Evolutionary conservation across 2,888 invertebrate genomes (phyloP).

Genomic region (Cataglyphis altisquamis): DNA sequence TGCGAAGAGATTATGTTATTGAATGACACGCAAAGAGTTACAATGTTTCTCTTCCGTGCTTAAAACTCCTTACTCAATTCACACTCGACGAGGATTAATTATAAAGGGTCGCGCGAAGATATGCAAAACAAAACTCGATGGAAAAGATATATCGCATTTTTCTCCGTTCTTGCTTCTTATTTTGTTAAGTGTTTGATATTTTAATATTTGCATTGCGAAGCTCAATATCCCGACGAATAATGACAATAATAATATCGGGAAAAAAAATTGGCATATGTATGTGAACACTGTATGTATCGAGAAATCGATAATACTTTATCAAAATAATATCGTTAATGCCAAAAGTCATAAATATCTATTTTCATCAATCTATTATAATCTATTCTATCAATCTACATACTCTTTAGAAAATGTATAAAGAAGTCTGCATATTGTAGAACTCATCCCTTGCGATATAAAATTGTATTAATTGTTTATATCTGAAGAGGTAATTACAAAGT

Average conservation of each 20-base stretch:
- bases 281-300: neutral
- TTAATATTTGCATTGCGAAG: conserved; percentile 47
- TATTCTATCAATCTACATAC: neutral
- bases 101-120: conserved; percentile 22
- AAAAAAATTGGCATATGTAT: neutral
- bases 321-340: neutral
- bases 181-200: conserved; percentile 26
- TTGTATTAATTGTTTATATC: neutral
- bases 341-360: neutral
- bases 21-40: conserved; percentile 22
- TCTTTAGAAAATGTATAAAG: neutral
- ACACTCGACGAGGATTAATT: conserved; percentile 31
- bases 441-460: neutral
- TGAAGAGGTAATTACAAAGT: neutral
- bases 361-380: neutral
- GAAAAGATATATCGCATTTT: conserved; percentile 23
- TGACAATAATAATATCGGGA: conserved; percentile 1
- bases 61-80: conserved; percentile 40
- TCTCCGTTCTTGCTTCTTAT: neutral
- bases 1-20: conserved; percentile 29
- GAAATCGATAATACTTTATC: conserved; percentile 25
- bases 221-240: conserved; percentile 14
- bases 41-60: conserved; percentile 34
- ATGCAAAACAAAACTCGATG: conserved; percentile 47
- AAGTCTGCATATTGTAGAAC: neutral